These are phyloP conservation scores for Siniperca chuatsi DNA, from an alignment of 2,113 vertebrate genomes.

Conservation along the genomic window DNA sequence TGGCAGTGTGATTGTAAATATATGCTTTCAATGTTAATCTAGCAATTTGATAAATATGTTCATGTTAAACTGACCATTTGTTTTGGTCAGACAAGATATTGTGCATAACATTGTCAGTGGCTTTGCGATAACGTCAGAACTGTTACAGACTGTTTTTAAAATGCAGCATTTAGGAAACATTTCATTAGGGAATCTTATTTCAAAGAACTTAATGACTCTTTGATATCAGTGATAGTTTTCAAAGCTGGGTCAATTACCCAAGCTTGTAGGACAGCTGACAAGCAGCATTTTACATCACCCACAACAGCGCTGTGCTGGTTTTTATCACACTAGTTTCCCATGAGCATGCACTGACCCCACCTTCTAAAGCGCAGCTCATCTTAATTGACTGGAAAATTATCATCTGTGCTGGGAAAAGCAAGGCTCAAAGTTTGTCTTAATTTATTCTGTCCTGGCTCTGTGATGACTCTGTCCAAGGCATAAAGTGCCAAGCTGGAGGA, in stretches of 20 bases:
- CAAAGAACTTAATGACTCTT: constrained; percentile 66
- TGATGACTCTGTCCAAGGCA: constrained; percentile 56
- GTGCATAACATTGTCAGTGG: not conserved
- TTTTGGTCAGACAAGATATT: not conserved
- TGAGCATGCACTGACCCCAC: constrained; percentile 71
- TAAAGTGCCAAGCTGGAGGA: constrained; percentile 71
- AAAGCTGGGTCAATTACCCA: constrained; percentile 75
- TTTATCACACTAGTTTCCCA: constrained; percentile 64
- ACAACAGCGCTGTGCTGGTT: constrained; percentile 59
- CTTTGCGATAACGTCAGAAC: not conserved
- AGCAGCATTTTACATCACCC: constrained; percentile 69
- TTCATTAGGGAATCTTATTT: constrained; percentile 54
- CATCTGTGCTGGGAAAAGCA: constrained; percentile 71
- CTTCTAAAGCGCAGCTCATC: constrained; percentile 59
- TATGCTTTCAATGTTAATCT: not conserved
- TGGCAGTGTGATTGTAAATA: not conserved
- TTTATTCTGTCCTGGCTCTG: constrained; percentile 54
- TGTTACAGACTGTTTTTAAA: constrained; percentile 14
- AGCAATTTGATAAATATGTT: not conserved
- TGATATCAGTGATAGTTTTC: constrained; percentile 68
- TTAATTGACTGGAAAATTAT: constrained; percentile 82
- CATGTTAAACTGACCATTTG: not conserved
- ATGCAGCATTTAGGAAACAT: constrained; percentile 34
- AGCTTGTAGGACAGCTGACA: constrained; percentile 80
- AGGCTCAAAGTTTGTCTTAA: constrained; percentile 65